phyloP scores from a whole-genome alignment of 2,888 invertebrate species.

The Apocheima hispidaria region DNA sequence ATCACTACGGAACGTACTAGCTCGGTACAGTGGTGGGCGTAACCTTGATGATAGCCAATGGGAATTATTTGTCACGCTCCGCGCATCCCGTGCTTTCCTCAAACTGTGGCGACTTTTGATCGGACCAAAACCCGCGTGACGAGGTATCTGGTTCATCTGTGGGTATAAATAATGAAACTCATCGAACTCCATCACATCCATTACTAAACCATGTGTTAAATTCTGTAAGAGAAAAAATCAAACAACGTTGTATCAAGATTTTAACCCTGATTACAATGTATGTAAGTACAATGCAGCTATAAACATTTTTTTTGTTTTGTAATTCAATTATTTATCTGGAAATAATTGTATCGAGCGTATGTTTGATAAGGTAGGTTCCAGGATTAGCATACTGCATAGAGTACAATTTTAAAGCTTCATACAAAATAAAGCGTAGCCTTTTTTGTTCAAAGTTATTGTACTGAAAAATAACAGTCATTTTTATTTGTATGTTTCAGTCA shows the following conservation, averaged over 20 bases:
- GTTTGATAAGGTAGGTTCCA: background rate
- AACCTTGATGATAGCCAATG: too few species aligned
- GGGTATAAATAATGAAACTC: background rate
- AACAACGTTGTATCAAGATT: background rate
- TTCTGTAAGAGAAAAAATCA: background rate
- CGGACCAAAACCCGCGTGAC: too few species aligned
- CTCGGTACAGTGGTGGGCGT: too few species aligned
- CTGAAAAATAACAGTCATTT: background rate
- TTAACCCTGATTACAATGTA: background rate
- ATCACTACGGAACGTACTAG: too few species aligned
- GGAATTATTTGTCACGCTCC: too few species aligned
- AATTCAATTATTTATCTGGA: background rate
- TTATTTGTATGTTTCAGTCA: background rate
- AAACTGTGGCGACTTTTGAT: too few species aligned
- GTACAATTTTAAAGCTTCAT: background rate
- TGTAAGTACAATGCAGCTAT: constrained; percentile 1
- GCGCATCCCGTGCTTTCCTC: too few species aligned
- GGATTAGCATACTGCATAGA: too few species aligned
- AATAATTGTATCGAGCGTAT: background rate
- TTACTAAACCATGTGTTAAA: background rate
- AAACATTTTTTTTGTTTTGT: constrained; percentile 10
- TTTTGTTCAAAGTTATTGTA: background rate
- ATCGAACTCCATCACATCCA: background rate
- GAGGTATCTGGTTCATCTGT: too few species aligned
- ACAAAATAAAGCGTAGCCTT: background rate